Evolutionary conservation across 2,797 vertebrate species (phyloP).

Genomic region (Pteronotus mesoamericanus): DNA sequence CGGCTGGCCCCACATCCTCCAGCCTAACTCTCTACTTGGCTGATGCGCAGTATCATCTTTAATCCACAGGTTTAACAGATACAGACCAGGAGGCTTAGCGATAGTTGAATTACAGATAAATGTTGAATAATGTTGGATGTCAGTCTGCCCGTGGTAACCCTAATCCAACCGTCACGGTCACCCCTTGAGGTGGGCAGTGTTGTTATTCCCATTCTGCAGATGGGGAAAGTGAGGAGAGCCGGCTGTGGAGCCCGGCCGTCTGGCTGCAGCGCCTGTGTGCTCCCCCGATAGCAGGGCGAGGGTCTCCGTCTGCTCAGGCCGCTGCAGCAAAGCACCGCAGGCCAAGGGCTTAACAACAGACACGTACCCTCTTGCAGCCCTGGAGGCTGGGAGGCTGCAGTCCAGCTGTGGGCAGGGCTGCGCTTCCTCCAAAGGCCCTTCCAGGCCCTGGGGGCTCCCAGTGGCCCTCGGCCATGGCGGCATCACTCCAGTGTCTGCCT

Average conservation of each 20-base stretch:
- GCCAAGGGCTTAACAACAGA: neutral
- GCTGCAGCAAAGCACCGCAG: neutral
- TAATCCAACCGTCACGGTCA: neutral
- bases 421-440: neutral
- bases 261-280: neutral
- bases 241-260: neutral
- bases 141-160: neutral
- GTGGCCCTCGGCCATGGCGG: neutral
- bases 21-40: too few relatives aligned
- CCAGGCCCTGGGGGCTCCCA: rapidly evolving
- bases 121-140: neutral
- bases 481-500: neutral
- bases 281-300: rapidly evolving
- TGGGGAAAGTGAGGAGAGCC: neutral
- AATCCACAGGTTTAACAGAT: neutral
- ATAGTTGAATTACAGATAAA: neutral
- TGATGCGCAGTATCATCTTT: rapidly evolving
- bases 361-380: rapidly evolving
- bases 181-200: neutral
- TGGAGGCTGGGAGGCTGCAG: neutral
- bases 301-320: neutral
- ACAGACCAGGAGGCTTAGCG: neutral
- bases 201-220: neutral
- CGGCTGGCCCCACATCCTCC: neutral
- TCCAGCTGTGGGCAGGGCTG: neutral